Evolutionary conservation across 1,140 invertebrate genomes (phyloP), one percentile per base, ranked within the genome.

Genomic region (Holotrichia oblita): DNA sequence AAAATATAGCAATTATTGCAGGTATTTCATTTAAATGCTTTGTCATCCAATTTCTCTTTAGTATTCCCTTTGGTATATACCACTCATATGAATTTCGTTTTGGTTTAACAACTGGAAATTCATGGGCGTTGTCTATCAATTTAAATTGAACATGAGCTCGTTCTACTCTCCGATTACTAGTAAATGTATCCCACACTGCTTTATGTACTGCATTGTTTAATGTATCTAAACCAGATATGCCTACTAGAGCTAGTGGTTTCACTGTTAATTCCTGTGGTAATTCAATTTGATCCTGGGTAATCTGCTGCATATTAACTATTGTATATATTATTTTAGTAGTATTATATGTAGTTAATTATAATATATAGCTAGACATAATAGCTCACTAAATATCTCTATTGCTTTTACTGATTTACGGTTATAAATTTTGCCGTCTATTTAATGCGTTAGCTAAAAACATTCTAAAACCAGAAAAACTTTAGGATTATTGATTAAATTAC

Each of bases 61-160:
- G 88, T 80, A 99, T 97, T 40, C 98, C 98, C 89, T 98, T 98
- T 0, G 97, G 97, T 83, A 97, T 94, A 84, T 98, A 98, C 93
- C 95, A 97, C 84, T 99, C 97, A 87, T 98, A 98, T 0, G 95
- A 95, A 82, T 95, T 93, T 83, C 95, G 90, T 92, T 97, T 98
- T 24, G 94, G 93, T 87, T 98, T 98, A 8, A 95, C 92, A 61
- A 94, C 92, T 9, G 96, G 96, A 88, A 98, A 98, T 83, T 95
- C 94, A 88, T 96, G 93, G 40, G 92, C 91, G 74, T 93, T 90
- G 40, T 89, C 89, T 24, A 97, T 88, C 76, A 96, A 88, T 86
- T 95, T 95, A 86, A 98, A 98, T 79, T 94, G 91, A 44, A 99
- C 91, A 0, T 95, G 91, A n/a, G 94, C 91, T 81, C 95, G 90